phyloP scores from a whole-genome alignment of 37 sponge, comb jelly and placozoan genomes.

The Corticium candelabrum region DNA sequence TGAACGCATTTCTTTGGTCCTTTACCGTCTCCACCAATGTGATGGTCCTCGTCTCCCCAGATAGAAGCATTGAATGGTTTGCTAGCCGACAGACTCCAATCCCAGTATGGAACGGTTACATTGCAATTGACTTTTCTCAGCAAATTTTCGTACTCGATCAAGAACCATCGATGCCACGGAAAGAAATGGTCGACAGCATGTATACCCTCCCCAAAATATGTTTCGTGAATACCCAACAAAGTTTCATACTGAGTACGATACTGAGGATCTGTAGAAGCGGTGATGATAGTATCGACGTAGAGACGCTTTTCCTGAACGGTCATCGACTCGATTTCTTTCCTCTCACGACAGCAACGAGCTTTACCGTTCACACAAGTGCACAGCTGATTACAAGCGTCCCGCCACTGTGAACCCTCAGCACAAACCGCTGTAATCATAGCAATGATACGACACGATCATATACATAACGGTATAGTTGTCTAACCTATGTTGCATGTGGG shows the following conservation, averaged over 20 bases:
- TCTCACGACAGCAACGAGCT: background rate
- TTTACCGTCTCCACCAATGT: background rate
- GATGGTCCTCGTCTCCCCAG: background rate
- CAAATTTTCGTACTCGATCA: background rate
- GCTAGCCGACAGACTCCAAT: background rate
- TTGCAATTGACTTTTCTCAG: background rate
- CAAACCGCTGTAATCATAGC: background rate
- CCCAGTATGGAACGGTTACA: background rate
- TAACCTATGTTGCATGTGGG: background rate
- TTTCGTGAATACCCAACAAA: background rate
- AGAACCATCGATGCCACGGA: background rate
- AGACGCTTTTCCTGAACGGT: background rate
- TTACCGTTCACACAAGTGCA: background rate
- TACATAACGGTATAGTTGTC: no score
- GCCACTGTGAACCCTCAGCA: background rate
- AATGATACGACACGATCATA: no score
- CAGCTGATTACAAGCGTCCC: background rate
- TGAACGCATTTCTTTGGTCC: background rate
- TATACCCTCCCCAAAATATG: no score
- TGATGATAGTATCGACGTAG: background rate
- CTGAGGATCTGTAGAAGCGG: background rate
- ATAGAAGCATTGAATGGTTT: background rate
- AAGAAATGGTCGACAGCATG: no score
- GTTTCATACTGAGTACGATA: background rate
- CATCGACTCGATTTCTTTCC: background rate